Evolutionary conservation across 2,797 vertebrate species (phyloP).

Genomic region (Crax fasciolata): DNA sequence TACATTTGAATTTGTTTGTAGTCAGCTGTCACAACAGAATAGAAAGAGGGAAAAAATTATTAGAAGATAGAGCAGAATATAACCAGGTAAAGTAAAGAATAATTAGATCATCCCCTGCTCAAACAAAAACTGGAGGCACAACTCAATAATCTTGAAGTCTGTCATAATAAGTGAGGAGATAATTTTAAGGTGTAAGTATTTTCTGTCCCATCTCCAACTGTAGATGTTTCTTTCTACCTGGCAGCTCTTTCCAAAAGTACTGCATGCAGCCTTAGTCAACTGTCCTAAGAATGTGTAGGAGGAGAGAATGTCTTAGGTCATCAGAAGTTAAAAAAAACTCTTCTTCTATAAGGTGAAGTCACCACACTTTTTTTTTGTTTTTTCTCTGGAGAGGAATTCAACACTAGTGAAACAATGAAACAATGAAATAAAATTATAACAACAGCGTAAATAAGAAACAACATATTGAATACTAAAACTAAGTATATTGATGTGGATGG

Average conservation of each 20-base stretch:
- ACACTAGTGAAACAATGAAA: not conserved
- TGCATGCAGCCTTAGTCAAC: not conserved
- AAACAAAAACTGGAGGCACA: not conserved
- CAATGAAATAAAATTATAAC: not conserved
- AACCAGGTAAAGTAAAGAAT: not conserved
- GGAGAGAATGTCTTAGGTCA: not conserved
- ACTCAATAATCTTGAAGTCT: not conserved
- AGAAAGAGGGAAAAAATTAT: not conserved
- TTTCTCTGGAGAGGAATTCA: not conserved
- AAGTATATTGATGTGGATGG: not conserved
- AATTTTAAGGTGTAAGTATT: not conserved
- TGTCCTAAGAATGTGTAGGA: not conserved
- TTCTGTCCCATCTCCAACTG: not conserved
- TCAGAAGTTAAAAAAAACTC: not conserved
- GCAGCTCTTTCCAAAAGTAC: not conserved
- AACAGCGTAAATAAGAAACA: not conserved
- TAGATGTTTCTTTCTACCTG: not conserved
- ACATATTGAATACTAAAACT: not conserved
- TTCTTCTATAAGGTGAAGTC: not conserved
- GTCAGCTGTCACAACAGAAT: not conserved
- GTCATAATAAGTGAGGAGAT: not conserved
- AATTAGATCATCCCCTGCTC: not conserved
- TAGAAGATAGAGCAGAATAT: not conserved
- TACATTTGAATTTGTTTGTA: not conserved
- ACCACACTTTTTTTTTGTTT: not conserved